These are phyloP conservation scores for Oenanthe melanoleuca DNA, from an alignment of 2,113 vertebrate species.

Conservation along the genomic window DNA sequence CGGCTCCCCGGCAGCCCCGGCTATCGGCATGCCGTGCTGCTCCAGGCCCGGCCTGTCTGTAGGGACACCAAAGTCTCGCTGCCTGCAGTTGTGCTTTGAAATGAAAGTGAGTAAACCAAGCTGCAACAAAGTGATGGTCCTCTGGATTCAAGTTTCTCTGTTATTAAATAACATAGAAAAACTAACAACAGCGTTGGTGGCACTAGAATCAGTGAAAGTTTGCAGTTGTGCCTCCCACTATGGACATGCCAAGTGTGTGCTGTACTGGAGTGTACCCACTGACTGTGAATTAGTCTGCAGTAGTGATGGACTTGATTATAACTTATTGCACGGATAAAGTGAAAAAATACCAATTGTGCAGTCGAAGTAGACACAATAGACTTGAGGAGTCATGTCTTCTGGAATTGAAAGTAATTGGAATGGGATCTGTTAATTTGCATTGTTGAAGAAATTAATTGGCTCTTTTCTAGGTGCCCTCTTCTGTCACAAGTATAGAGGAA, in stretches of 20 bases:
- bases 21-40: fast-evolving
- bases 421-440: background rate
- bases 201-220: fast-evolving
- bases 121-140: background rate
- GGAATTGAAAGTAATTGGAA: background rate
- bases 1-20: background rate
- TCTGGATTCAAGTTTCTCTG: background rate
- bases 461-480: background rate
- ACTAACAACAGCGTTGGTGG: fast-evolving
- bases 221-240: background rate
- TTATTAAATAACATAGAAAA: background rate
- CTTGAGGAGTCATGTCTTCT: background rate
- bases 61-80: background rate
- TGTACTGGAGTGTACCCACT: fast-evolving
- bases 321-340: background rate
- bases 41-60: no score
- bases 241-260: fast-evolving
- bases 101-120: background rate
- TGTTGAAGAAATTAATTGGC: background rate
- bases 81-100: fast-evolving
- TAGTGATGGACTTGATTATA: background rate
- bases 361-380: background rate
- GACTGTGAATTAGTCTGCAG: background rate
- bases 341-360: background rate
- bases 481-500: background rate